These are phyloP conservation scores for Bos taurus DNA, from an alignment of 2,113 vertebrate species.

Conservation along the genomic window ARS-UCD2.0 NC_037344.1:60155501-60156000, in stretches of 20 bases:
- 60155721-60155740: too few species aligned
- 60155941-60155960: neutral
- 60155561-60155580: neutral
- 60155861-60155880: neutral
- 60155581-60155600: neutral
- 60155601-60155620: neutral
- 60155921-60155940: neutral
- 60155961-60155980: neutral
- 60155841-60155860: neutral
- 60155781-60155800: neutral
- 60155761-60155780: neutral
- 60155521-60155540: neutral
- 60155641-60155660: neutral
- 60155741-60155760: accelerated
- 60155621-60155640: neutral
- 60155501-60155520: neutral
- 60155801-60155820: neutral
- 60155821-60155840: neutral
- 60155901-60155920: neutral
- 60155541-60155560: neutral
- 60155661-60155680: neutral
- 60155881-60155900: neutral
- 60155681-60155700: neutral
- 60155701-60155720: neutral
- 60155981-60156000: neutral